A percentile compares a stretch with the other conserved stretches of the same genome.
phyloP scores from a whole-genome alignment of 1,140 invertebrate genomes.

The Galendromus occidentalis region DNA sequence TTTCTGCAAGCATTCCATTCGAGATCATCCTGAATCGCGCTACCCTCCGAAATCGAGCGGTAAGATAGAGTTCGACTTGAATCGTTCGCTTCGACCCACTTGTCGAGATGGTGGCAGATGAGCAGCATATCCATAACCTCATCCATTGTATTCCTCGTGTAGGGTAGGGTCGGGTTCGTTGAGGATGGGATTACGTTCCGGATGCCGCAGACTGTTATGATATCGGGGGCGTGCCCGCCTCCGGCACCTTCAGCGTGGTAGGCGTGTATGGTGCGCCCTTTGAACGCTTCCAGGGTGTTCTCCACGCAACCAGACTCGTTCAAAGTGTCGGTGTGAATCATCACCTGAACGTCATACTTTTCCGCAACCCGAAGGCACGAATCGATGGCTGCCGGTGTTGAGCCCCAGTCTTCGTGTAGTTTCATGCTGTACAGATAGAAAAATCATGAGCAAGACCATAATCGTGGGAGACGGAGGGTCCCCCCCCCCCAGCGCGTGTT shows the following conservation, averaged over 20 bases:
- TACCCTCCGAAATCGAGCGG: neutral
- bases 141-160: conserved; percentile 27
- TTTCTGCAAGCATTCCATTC: conserved; percentile 20
- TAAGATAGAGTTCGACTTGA: neutral
- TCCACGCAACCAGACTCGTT: conserved; percentile 29
- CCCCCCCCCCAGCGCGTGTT: too few relatives aligned
- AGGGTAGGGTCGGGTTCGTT: conserved; percentile 28
- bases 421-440: conserved; percentile 22
- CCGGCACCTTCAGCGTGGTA: conserved; percentile 30
- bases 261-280: conserved; percentile 26
- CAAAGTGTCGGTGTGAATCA: conserved; percentile 29
- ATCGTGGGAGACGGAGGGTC: too few relatives aligned
- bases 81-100: conserved; percentile 19
- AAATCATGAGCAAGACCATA: neutral
- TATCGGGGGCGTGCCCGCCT: conserved; percentile 28
- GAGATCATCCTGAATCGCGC: neutral
- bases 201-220: conserved; percentile 26
- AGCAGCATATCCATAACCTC: conserved; percentile 30
- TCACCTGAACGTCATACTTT: conserved; percentile 26
- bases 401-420: conserved; percentile 29
- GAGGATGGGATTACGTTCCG: conserved; percentile 26
- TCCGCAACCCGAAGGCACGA: conserved; percentile 26
- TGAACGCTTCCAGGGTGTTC: conserved; percentile 25
- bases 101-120: conserved; percentile 28
- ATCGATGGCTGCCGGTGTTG: conserved; percentile 28